A percentile compares a stretch with the other conserved stretches of the same genome.
phyloP scores from a whole-genome alignment of 1,140 invertebrate species.

The Tribolium castaneum region DNA sequence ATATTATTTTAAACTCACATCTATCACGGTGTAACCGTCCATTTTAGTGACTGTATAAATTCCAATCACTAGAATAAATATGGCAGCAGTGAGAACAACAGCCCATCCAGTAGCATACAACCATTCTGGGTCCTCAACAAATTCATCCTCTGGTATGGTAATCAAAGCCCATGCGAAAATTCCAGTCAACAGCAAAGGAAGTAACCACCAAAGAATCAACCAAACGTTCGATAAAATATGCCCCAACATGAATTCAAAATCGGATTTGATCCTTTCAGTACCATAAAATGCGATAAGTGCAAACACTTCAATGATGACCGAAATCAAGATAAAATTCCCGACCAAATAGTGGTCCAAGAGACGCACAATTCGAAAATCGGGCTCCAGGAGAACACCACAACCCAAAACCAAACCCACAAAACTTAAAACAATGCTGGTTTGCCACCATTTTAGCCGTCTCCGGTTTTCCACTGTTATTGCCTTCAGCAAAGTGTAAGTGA shows the following conservation, averaged over 20 bases:
- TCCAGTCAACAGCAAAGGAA: slow-evolving; percentile 63
- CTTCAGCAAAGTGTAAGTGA: slow-evolving; percentile 65
- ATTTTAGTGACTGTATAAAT: slow-evolving; percentile 59
- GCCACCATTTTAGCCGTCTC: slow-evolving; percentile 63
- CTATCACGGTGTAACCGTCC: slow-evolving; percentile 59
- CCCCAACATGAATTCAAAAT: slow-evolving; percentile 69
- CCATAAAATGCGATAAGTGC: slow-evolving; percentile 68
- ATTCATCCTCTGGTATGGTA: slow-evolving; percentile 55
- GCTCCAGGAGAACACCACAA: slow-evolving; percentile 49
- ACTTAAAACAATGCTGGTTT: slow-evolving; percentile 58
- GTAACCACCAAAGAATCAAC: slow-evolving; percentile 65
- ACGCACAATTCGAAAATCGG: slow-evolving; percentile 63
- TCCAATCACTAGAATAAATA: slow-evolving; percentile 64
- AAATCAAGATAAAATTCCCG: slow-evolving; percentile 65
- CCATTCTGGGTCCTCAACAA: slow-evolving; percentile 62
- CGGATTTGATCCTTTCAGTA: slow-evolving; percentile 64
- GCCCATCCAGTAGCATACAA: slow-evolving; percentile 64
- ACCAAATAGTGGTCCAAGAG: slow-evolving; percentile 67
- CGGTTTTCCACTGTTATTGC: slow-evolving; percentile 63
- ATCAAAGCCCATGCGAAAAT: slow-evolving; percentile 64
- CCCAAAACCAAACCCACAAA: slow-evolving; percentile 62
- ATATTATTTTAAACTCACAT: slow-evolving; percentile 51
- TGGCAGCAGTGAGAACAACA: slow-evolving; percentile 62
- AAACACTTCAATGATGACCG: slow-evolving; percentile 65
- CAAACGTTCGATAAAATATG: slow-evolving; percentile 65